phyloP scores from a whole-genome alignment of 2,797 vertebrate genomes.

The Enteromius radiatus region DNA sequence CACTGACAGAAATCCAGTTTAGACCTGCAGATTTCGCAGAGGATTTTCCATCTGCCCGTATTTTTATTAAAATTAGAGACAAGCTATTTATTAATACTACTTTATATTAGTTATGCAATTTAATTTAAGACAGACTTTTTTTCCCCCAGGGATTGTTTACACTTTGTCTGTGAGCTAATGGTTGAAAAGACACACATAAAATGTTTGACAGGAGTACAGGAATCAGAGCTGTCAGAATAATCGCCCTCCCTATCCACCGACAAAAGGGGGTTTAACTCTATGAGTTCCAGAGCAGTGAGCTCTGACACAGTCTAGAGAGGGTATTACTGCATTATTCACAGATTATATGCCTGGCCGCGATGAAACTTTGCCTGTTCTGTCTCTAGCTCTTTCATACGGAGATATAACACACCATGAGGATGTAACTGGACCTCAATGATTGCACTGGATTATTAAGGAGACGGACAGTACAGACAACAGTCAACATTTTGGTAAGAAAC shows the following conservation, averaged over 20 bases:
- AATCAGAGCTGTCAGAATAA: slow-evolving; percentile 38
- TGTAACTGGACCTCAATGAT: slow-evolving; percentile 11
- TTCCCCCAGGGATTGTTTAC: neutral
- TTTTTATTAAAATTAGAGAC: neutral
- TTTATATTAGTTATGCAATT: neutral
- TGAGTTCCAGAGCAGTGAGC: slow-evolving; percentile 36
- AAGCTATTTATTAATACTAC: neutral
- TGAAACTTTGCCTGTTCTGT: slow-evolving; percentile 20
- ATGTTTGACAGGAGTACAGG: slow-evolving; percentile 30
- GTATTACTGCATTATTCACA: slow-evolving; percentile 1
- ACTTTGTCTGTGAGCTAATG: slow-evolving; percentile 8
- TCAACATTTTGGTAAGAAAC: slow-evolving; percentile 57
- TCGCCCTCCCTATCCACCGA: neutral
- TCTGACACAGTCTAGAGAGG: neutral
- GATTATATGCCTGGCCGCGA: slow-evolving; percentile 26
- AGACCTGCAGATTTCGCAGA: slow-evolving; percentile 45
- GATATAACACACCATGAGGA: slow-evolving; percentile 39
- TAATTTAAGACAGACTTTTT: neutral
- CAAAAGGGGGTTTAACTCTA: slow-evolving; percentile 40
- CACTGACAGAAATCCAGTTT: slow-evolving; percentile 46
- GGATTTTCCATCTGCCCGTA: slow-evolving; percentile 31
- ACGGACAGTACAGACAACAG: neutral
- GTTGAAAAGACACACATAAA: neutral
- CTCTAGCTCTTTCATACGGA: slow-evolving; percentile 4
- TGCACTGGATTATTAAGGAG: slow-evolving; percentile 43